Base-by-base conservation (phyloP, 2,888 invertebrate species). In the Papilio protenor region DNA sequence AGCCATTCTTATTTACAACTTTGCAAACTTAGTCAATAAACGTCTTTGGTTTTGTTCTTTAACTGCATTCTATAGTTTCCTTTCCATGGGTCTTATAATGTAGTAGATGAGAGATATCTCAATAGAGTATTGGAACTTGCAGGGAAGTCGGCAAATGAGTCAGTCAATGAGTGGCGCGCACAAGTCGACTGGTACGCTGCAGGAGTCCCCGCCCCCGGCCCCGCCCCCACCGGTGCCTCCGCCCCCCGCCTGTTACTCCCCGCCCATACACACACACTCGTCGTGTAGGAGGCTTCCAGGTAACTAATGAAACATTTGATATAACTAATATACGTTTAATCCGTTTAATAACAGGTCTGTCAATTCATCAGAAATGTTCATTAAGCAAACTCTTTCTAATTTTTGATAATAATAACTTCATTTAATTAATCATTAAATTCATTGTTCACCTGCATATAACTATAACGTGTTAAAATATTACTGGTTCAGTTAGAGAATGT, bases 161-260 rank as follows among this genome's bases (percentile, higher is more conserved):
- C 45, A n/a, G 40, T 59, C 81, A 57, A 77, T 81, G 21, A 78
- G 75, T 59, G 85, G 83, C 73, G 85, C 89, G 70, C 92, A 93
- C 87, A 93, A 92, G 87, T 93, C 93, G 2, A 92, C 90, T 40
- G 91, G 92, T 0, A 91, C 92, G 33, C 81, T 93, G 4, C 89
- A 90, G 76, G 87, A 88, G 80, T 89, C 92, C 8, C 94, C 93
- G n/a, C 94, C 94, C 0, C 91, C 92, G 59, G 18, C 59, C 12
- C 21, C 59, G 12, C 59, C 59, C 59, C 59, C 59, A n/a, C 94
- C 94, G 0, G 91, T 93, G 57, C 93, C 94, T 0, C 94, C 94
- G 73, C 93, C 92, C 1, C 93, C 94, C 1, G 87, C 85, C n/a
- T 84, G 87, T 78, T 93, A 92, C 85, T 85, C 85, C 66, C 91